Conservation (phyloP, 2,113 vertebrate species). For the Sceloporus undulatus region DNA sequence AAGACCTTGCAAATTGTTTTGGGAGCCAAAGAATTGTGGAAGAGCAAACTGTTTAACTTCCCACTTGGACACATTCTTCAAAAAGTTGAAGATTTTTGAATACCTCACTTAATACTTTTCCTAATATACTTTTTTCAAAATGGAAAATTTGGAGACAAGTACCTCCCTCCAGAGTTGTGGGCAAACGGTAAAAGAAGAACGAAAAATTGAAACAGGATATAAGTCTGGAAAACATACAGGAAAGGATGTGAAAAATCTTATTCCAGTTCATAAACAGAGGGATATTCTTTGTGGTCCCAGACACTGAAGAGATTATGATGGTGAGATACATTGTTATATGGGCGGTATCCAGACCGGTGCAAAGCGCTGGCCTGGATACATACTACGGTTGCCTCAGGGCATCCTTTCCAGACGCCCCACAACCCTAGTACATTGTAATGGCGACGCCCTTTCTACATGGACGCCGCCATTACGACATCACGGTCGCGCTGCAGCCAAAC, state of each 20-base stretch:
- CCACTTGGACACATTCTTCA: background rate
- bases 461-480: too few species aligned
- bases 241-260: background rate
- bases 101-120: background rate
- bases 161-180: background rate
- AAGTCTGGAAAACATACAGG: background rate
- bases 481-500: too few species aligned
- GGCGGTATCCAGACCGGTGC: too few species aligned
- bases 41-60: constrained; percentile 15
- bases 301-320: too few species aligned
- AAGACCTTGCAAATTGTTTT: constrained; percentile 10
- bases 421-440: too few species aligned
- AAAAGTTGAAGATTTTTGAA: background rate
- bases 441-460: too few species aligned
- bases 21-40: background rate
- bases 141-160: background rate
- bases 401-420: too few species aligned
- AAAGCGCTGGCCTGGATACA: too few species aligned
- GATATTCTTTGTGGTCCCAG: too few species aligned
- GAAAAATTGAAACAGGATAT: background rate
- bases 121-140: background rate
- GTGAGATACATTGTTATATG: too few species aligned
- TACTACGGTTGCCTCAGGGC: too few species aligned
- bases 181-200: background rate
- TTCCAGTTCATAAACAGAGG: too few species aligned